Percentiles rank a stretch among this genome's conserved stretches.
Conservation (phyloP, 2,113 vertebrate genomes). For the Hippoglossus stenolepis region DNA sequence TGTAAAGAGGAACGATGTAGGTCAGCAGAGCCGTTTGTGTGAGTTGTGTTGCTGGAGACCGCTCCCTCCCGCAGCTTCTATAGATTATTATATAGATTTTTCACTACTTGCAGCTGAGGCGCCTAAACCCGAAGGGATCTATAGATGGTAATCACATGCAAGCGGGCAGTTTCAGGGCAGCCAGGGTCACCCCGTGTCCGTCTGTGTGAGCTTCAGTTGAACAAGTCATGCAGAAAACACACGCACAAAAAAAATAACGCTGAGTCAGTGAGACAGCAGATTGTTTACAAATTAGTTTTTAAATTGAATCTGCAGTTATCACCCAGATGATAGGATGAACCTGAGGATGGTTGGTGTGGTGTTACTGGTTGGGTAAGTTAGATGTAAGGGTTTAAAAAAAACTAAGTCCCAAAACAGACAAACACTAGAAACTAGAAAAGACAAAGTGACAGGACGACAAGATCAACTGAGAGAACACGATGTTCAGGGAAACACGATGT, state of each 20-base stretch:
- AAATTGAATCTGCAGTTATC: neutral
- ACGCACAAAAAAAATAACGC: neutral
- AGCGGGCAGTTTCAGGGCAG: neutral
- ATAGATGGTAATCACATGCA: slow-evolving; percentile 28
- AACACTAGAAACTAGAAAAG: too few relatives aligned
- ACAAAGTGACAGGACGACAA: too few relatives aligned
- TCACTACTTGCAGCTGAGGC: slow-evolving; percentile 19
- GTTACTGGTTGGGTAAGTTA: neutral
- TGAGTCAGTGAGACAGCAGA: neutral
- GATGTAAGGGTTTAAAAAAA: neutral
- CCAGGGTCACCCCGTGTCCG: slow-evolving; percentile 16
- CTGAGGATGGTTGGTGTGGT: neutral
- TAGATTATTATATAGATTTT: slow-evolving; percentile 56
- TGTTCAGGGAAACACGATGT: too few relatives aligned
- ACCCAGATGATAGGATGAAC: neutral
- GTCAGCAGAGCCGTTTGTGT: slow-evolving; percentile 35
- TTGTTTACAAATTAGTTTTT: neutral
- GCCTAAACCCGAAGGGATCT: neutral
- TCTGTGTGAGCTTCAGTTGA: slow-evolving; percentile 25
- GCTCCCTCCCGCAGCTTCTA: neutral
- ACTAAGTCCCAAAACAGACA: too few relatives aligned
- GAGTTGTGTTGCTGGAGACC: neutral
- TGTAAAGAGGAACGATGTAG: slow-evolving; percentile 57
- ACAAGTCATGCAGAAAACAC: slow-evolving; percentile 41
- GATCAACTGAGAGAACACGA: too few relatives aligned